These are phyloP conservation scores for Cnemophilus loriae DNA, from an alignment of 2,113 vertebrate species.

Conservation along the genomic window DNA sequence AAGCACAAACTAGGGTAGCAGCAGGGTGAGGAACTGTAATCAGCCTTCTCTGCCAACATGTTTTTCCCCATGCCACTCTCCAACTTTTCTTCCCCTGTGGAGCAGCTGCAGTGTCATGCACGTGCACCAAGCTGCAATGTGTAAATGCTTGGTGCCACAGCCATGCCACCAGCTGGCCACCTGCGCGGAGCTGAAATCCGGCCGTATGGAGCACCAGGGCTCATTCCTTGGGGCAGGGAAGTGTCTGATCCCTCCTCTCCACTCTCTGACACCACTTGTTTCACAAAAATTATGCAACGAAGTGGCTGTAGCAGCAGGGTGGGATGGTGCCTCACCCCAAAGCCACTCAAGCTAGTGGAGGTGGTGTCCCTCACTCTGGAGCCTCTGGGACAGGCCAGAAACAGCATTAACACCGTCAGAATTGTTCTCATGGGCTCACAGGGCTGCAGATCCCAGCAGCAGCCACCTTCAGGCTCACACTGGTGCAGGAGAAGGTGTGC, in stretches of 20 bases:
- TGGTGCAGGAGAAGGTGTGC: neutral
- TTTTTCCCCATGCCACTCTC: neutral
- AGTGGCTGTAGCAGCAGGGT: neutral
- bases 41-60: fast-evolving
- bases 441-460: neutral
- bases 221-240: neutral
- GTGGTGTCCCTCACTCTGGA: neutral
- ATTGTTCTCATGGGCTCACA: neutral
- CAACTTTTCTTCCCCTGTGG: neutral
- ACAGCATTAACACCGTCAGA: neutral
- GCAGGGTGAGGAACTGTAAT: neutral
- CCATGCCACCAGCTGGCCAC: neutral
- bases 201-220: neutral
- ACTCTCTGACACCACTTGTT: neutral
- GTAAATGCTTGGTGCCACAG: neutral
- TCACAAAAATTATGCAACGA: neutral
- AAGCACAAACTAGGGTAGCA: neutral
- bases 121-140: fast-evolving
- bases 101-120: neutral
- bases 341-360: neutral
- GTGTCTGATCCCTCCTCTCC: neutral
- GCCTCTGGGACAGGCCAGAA: neutral
- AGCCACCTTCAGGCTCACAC: neutral
- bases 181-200: fast-evolving
- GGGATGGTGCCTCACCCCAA: neutral